Conservation (phyloP, 1,140 invertebrate species). For the Thalassaphorura encarpata region DNA sequence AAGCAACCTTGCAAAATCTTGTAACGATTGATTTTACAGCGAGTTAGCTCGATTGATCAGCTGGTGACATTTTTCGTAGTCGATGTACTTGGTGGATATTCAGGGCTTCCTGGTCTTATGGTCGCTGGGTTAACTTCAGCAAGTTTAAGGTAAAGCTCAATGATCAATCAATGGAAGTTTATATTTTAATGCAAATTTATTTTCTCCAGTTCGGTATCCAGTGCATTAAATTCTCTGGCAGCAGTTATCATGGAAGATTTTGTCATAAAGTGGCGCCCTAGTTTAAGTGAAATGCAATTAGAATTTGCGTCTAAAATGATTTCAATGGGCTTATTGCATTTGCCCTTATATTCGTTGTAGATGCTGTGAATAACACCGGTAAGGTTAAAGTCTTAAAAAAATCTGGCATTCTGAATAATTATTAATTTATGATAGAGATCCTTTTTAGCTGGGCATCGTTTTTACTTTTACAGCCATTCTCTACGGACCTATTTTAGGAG, state of each 20-base stretch:
- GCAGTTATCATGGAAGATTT: slow-evolving; percentile 84
- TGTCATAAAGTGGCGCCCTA: slow-evolving; percentile 40
- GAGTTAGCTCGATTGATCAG: too few species aligned
- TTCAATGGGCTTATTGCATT: slow-evolving; percentile 20
- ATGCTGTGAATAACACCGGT: slow-evolving; percentile 14
- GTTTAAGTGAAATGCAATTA: slow-evolving; percentile 11
- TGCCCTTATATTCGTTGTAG: slow-evolving; percentile 15
- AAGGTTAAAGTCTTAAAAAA: slow-evolving; percentile 7
- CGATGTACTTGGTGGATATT: too few species aligned
- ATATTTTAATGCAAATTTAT: too few species aligned
- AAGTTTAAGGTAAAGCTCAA: too few species aligned
- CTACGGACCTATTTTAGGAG: slow-evolving; percentile 43
- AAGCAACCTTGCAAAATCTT: too few species aligned
- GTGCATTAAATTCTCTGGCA: slow-evolving; percentile 77
- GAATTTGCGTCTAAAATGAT: slow-evolving; percentile 17
- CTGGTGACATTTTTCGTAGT: too few species aligned
- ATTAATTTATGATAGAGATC: slow-evolving; percentile 9
- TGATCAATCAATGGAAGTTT: too few species aligned
- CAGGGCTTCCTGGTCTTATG: too few species aligned
- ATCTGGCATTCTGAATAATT: background rate
- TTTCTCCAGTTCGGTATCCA: slow-evolving; percentile 88
- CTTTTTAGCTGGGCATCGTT: slow-evolving; percentile 13
- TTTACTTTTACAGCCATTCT: too few species aligned
- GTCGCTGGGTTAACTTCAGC: too few species aligned
- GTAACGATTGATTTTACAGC: too few species aligned